Base-by-base conservation (phyloP, 2,797 vertebrate species). In the Sebastes vulpes region DNA sequence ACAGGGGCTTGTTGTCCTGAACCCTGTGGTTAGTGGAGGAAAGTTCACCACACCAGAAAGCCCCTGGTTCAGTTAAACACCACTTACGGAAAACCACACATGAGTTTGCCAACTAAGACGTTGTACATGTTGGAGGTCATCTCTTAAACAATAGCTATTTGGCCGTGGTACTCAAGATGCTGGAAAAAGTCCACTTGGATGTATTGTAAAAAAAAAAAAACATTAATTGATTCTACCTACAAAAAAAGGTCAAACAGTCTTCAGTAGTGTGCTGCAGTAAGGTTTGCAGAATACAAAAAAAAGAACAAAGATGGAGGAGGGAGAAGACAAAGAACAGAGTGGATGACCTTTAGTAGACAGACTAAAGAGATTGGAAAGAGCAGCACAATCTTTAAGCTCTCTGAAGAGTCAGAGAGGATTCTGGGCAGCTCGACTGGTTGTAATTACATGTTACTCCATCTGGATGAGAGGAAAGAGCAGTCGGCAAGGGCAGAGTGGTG, bases 371-470 rank as follows among this genome's bases (percentile, higher is more conserved):
- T 70, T 77, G 20, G 59, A 85, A 88, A 90, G 86, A 78, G 67
- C 61, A 79, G 77, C 66, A 73, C 61, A 79, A 68, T 86, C 71
- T 81, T 88, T 59, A 77, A 84, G 86, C 79, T 75, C 75, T 81
- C 69, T 14, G 38, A 75, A 73, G 75, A 91, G 75, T 64, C 69
- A 60, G 58, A 84, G 83, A 82, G 79, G 76, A 81, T 86, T 92
- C 72, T 85, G 86, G 86, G 72, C 50, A 67, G 79, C 82, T 82
- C 90, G 82, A 87, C 61, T 69, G 65, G 48, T 77, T 87, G 84
- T 93, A 92, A 95, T 94, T 93, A 86, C 81, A 92, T 73, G 86
- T 86, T 91, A 77, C 72, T 89, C 82, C 66, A 70, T 85, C 68
- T 85, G 75, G 79, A 88, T 79, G 80, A 87, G 83, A 87, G 76